phyloP scores from a whole-genome alignment of 2,797 vertebrate species.

The Oryzias sinensis region DNA sequence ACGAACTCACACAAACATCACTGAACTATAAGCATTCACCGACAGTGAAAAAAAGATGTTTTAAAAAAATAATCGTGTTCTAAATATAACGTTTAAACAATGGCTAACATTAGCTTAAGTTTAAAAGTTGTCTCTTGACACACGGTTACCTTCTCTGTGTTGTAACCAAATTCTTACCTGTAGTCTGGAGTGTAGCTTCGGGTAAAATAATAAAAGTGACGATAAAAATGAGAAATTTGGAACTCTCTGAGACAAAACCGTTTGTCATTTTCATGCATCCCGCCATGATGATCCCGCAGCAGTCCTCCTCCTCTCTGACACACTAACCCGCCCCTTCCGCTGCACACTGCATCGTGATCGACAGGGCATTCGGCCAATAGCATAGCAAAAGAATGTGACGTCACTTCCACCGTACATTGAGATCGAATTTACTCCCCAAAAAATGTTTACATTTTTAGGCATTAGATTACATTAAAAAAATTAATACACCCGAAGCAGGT shows the following conservation, averaged over 20 bases:
- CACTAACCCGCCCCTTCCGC: constrained; percentile 31
- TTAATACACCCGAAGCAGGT: too few relatives aligned
- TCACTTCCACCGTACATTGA: not conserved
- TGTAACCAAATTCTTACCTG: constrained; percentile 47
- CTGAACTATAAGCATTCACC: too few relatives aligned
- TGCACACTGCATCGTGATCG: constrained; percentile 7
- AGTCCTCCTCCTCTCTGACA: constrained; percentile 4
- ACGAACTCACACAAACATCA: not conserved
- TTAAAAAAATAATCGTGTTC: not conserved
- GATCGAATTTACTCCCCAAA: too few relatives aligned
- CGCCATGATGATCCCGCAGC: constrained; percentile 65
- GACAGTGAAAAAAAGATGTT: not conserved
- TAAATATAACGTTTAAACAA: not conserved
- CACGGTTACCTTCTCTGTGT: not conserved
- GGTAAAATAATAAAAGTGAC: constrained; percentile 38
- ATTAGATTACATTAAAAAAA: too few relatives aligned
- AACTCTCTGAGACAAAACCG: not conserved
- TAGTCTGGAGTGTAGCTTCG: constrained; percentile 19
- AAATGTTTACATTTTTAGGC: too few relatives aligned
- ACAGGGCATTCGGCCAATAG: constrained; percentile 52
- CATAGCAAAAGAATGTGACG: not conserved
- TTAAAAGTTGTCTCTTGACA: not conserved
- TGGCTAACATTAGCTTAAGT: constrained; percentile 57
- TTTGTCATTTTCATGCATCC: constrained; percentile 68
- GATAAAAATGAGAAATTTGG: constrained; percentile 18